Percentiles rank a stretch among this genome's conserved stretches.
These are phyloP conservation scores for Chaetogeoica ovagalla DNA, from an alignment of 2,888 invertebrate species.

Conservation along the genomic window DNA sequence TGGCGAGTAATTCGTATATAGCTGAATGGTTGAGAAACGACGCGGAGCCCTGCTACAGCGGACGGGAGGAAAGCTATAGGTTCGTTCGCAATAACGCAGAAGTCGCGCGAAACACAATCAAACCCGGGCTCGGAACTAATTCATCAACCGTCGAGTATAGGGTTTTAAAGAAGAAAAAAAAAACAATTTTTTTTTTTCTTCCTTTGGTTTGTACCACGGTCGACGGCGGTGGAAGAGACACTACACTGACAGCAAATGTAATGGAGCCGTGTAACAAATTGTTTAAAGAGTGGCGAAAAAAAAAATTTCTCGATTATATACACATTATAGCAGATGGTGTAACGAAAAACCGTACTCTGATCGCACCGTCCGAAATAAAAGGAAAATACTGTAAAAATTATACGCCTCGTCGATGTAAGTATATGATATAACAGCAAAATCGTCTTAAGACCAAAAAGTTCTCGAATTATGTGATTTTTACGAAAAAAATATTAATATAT, in stretches of 20 bases:
- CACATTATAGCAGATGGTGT: too few relatives aligned
- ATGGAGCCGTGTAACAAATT: conserved; percentile 21
- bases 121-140: conserved; percentile 24
- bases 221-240: not conserved
- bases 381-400: too few relatives aligned
- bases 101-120: conserved; percentile 40
- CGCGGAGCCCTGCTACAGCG: not conserved
- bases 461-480: too few relatives aligned
- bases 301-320: too few relatives aligned
- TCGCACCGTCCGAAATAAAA: too few relatives aligned
- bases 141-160: conserved; percentile 24
- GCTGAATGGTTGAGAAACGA: not conserved
- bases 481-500: too few relatives aligned
- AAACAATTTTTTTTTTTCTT: not conserved
- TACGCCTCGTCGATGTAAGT: too few relatives aligned
- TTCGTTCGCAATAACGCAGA: conserved; percentile 47
- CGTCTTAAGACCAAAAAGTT: too few relatives aligned
- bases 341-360: too few relatives aligned
- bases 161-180: not conserved
- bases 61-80: conserved; percentile 29
- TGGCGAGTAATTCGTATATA: too few relatives aligned
- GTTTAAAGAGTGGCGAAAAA: not conserved
- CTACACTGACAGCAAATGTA: not conserved
- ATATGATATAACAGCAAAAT: too few relatives aligned
- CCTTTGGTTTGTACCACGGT: not conserved